phyloP scores from a whole-genome alignment of 1,140 invertebrate genomes.

The Cryptotermes secundus region DNA sequence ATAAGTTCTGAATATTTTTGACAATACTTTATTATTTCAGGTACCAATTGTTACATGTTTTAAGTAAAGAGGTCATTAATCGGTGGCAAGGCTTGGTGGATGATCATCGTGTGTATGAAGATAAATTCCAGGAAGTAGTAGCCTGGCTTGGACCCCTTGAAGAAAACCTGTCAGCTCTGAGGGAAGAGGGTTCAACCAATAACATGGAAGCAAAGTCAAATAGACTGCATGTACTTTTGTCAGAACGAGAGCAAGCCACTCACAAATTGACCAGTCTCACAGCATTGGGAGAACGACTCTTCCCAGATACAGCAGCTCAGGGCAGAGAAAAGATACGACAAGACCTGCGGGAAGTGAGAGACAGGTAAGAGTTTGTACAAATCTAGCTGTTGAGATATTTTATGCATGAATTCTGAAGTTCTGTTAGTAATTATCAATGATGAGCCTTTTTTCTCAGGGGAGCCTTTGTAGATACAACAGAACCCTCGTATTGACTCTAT shows the following conservation, averaged over 20 bases:
- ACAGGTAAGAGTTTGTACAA: slow-evolving; percentile 45
- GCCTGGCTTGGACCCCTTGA: slow-evolving; percentile 77
- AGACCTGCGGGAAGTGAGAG: slow-evolving; percentile 72
- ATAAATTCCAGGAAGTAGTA: slow-evolving; percentile 72
- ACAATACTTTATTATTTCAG: slow-evolving; percentile 41
- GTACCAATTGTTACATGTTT: slow-evolving; percentile 78
- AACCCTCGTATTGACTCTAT: too few species aligned
- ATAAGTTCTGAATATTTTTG: too few species aligned
- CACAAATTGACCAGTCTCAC: slow-evolving; percentile 71
- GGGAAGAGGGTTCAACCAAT: slow-evolving; percentile 44
- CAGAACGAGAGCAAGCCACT: slow-evolving; percentile 81
- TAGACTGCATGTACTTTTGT: slow-evolving; percentile 71
- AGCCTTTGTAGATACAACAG: too few species aligned
- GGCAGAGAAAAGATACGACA: slow-evolving; percentile 85
- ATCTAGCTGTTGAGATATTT: too few species aligned
- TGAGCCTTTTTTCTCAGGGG: too few species aligned
- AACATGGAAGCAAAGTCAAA: slow-evolving; percentile 59
- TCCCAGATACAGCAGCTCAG: slow-evolving; percentile 85
- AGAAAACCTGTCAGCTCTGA: slow-evolving; percentile 64
- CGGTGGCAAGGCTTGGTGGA: slow-evolving; percentile 83
- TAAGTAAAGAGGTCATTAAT: slow-evolving; percentile 85
- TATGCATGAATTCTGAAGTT: too few species aligned
- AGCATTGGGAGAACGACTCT: slow-evolving; percentile 78
- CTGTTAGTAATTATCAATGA: neutral
- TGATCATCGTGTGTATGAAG: slow-evolving; percentile 79